Percentiles rank a stretch among this genome's conserved stretches.
Evolutionary conservation across 53 echinoderm and acorn worm species (phyloP).

Genomic region (Arbacia lixula): DNA sequence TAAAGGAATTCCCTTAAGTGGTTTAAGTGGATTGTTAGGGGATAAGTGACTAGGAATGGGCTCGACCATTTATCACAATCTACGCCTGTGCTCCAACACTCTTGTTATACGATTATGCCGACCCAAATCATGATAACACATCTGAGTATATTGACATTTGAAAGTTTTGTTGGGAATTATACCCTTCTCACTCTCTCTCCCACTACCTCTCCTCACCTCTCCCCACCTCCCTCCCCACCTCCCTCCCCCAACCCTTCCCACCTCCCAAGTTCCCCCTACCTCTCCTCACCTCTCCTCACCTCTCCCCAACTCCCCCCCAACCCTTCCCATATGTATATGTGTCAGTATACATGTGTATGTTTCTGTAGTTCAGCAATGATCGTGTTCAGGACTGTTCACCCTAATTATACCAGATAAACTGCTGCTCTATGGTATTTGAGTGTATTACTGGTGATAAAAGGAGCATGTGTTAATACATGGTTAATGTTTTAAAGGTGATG

Average conservation of each 20-base stretch:
- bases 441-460: too few relatives aligned
- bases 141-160: too few relatives aligned
- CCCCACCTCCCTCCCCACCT: not conserved
- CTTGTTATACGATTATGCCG: not conserved
- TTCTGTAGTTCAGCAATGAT: too few relatives aligned
- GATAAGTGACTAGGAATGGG: not conserved
- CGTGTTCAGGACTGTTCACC: too few relatives aligned
- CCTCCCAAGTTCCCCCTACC: not conserved
- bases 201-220: not conserved
- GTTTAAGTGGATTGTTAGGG: slow-evolving; percentile 34
- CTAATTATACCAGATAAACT: too few relatives aligned
- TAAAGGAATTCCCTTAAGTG: slow-evolving; percentile 29
- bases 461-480: too few relatives aligned
- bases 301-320: not conserved
- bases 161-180: too few relatives aligned
- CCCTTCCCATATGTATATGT: too few relatives aligned
- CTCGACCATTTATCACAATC: slow-evolving; percentile 35
- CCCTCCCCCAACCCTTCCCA: not conserved
- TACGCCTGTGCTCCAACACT: slow-evolving; percentile 25
- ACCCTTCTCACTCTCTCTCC: not conserved
- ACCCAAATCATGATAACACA: not conserved
- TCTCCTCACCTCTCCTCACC: not conserved
- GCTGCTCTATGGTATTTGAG: too few relatives aligned
- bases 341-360: too few relatives aligned
- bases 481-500: too few relatives aligned